These are phyloP conservation scores for Ovis aries DNA, from an alignment of 2,113 vertebrate species.

Conservation along the genomic window ARS-UI_Ramb_v3.0 NC_056056.1:5454501-5455000, in stretches of 20 bases:
- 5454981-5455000: not conserved
- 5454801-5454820: not conserved
- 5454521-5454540: not conserved
- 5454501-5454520: not conserved
- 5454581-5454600: not conserved
- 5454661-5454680: not conserved
- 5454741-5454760: not conserved
- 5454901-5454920: not conserved
- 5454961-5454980: not conserved
- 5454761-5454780: not conserved
- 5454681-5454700: not conserved
- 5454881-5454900: rapidly evolving
- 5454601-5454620: not conserved
- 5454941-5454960: not conserved
- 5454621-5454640: not conserved
- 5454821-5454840: not conserved
- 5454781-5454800: not conserved
- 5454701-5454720: not conserved
- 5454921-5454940: not conserved
- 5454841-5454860: not conserved
- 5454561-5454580: not conserved
- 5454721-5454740: rapidly evolving
- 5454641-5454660: conserved; percentile 18
- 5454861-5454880: too few relatives aligned
- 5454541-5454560: not conserved